Base-by-base conservation (phyloP, 1,140 invertebrate species). In the Phocides pigmalion region DNA sequence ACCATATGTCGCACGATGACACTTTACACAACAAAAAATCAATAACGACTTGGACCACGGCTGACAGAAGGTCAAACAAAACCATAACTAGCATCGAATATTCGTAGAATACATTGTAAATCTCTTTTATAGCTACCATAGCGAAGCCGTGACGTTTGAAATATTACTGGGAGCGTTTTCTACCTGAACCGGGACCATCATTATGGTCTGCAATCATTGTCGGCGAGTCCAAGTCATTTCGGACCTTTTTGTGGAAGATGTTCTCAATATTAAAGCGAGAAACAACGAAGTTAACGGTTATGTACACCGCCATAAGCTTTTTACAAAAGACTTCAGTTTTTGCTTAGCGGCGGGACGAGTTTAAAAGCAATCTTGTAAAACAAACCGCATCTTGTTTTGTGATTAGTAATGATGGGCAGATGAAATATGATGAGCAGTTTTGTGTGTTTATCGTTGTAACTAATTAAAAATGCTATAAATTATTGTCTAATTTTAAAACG, bases 151-250 rank as follows among this genome's bases (percentile, higher is more conserved):
- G 84, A 78, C 82, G 73, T 79, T 82, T 86, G 80, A 90, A 82
- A 87, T 90, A 89, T 89, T 76, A 82, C 84, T 84, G 75, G 78
- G 81, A 79, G 79, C 72, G 68, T 81, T 81, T 68, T 77, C 84
- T 90, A 90, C 87, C 87, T 90, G 87, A 79, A 79, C 79, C 80
- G 76, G 87, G 81, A 79, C 82, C 81, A 74, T 90, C 86, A 87
- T 90, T 87, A 90, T 81, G 72, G 66, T 62, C 71, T 53, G 51
- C 69, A 64, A 81, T 83, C 82, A 88, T 90, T 85, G 87, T 89
- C 84, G 87, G 87, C 83, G 70, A 74, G 65, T 70, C 76, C 64
- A 77, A 81, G 82, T 86, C 66, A 82, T 88, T 82, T 83, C 70
- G 72, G 70, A 79, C 65, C 46, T 82, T 79, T 83, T 88, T 81